Base-by-base conservation (phyloP, 23 tunicate genomes). In the Ascidia mentula region DNA sequence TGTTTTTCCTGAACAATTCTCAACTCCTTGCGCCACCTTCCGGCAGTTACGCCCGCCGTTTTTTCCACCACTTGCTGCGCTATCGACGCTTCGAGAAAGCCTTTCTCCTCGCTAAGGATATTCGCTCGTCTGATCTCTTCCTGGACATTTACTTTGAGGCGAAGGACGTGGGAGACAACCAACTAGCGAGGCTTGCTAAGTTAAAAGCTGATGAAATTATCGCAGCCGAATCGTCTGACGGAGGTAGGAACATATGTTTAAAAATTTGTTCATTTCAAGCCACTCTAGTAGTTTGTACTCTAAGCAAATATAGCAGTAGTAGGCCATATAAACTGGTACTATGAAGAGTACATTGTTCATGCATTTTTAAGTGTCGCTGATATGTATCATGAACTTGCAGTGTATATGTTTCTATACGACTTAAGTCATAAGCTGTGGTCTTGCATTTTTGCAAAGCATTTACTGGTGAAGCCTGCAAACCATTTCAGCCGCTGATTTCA, bases 61-160 rank as follows among this genome's bases (percentile, higher is more conserved):
- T 93, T 60, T 93, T 88, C 59, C 93, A 88, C 74, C 98, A 93
- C 75, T 40, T 93, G 69, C 74, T 93, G 59, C 85, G 89, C 18
- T 78, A 78, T 61, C 78, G 69, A 7, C 69, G 98, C 18, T 84
- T 88, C 46, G 98, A 93, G 40, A 93, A 93, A 72, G 89, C 98
- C 0, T 93, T 93, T 71, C 87, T 93, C 20, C 86, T 93, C 34
- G 98, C 98, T 20, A 88, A 93, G 73, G 98, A 93, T 79, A 88
- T 93, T 34, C 53, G 40, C 0, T 91, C 89, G 33, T 38, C 84
- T 0, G 98, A 93, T 70, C 73, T 93, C 35, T 93, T 88, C 45
- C 40, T 88, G 70, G 98, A 93, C 60, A 80, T 93, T 69, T 84
- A 93, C 61, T 93, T 93, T 80, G 78, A 81, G 1, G 98, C 98